phyloP scores from a whole-genome alignment of 2,797 vertebrate species.

The Chloroceryle amazona region DNA sequence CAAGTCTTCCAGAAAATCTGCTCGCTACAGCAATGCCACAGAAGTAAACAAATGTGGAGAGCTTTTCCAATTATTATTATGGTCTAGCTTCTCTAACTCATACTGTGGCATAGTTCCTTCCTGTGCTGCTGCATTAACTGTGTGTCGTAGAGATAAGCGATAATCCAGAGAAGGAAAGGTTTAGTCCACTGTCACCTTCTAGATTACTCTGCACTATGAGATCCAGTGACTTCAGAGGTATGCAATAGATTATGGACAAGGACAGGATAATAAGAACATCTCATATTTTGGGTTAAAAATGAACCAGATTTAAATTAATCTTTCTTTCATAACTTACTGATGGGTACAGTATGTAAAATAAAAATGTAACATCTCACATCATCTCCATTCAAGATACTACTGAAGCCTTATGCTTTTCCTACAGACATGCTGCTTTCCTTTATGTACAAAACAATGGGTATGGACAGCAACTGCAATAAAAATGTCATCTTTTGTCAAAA shows the following conservation, averaged over 20 bases:
- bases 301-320: background rate
- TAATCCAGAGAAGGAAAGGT: background rate
- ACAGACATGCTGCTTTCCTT: background rate
- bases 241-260: background rate
- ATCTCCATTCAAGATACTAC: background rate
- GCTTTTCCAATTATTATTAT: background rate
- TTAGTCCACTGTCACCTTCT: background rate
- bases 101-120: background rate
- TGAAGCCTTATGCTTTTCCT: background rate
- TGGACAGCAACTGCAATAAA: background rate
- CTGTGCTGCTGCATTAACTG: background rate
- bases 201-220: background rate
- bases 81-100: background rate
- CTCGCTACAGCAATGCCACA: background rate
- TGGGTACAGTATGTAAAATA: background rate
- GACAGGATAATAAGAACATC: background rate
- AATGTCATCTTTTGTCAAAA: background rate
- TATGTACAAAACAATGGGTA: background rate
- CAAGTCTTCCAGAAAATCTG: background rate
- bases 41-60: background rate
- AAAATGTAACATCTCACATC: background rate
- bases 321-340: background rate
- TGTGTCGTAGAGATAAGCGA: background rate
- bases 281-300: background rate
- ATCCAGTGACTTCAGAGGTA: background rate